Base-by-base conservation (phyloP, 2,888 invertebrate genomes). In the Hoplodrina ambigua region DNA sequence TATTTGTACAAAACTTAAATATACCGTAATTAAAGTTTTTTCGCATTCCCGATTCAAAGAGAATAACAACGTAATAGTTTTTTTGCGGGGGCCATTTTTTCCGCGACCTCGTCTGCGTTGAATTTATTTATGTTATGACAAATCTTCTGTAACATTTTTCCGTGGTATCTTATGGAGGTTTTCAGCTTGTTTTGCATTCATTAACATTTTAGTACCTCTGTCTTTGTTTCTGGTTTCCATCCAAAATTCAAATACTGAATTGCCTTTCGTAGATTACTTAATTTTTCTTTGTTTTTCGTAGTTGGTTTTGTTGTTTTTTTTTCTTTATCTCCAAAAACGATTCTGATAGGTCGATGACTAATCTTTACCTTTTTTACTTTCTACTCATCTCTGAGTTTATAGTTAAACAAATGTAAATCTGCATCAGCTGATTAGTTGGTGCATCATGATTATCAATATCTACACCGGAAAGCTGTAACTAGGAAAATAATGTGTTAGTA, bases 11-110 rank as follows among this genome's bases (percentile, higher is more conserved):
- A 74, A 72, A 71, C 58, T 13, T 25, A 69, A 71, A 41, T 68
- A 25, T 75, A 80, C 74, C 62, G 80, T 72, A 74, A 72, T 72
- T 59, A 66, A 60, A 41, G 59, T 81, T 77, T 75, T 80, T 80
- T 60, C 19, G 55, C 53, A 69, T 57, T 71, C 53, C 19, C 57
- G 65, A 54, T 65, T 66, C 49, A 55, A 67, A 71, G 56, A 70
- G 70, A 65, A 57, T 64, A 64, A 60, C 55, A 33, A 60, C 56
- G 72, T 59, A 78, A 68, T 60, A 15, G 56, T 55, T 71, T 75
- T 65, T 75, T 64, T 75, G 64, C 30, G 50, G 44, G 30, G 17
- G 19, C 53, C 6, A 59, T 65, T 67, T 78, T 78, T 75, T 61
- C 6, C 5, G 19, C 56, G 75, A 64, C 78, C 80, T 75, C 63